Evolutionary conservation across 92 coral and sea anemone genomes (phyloP).

Genomic region (Porites rus): DNA sequence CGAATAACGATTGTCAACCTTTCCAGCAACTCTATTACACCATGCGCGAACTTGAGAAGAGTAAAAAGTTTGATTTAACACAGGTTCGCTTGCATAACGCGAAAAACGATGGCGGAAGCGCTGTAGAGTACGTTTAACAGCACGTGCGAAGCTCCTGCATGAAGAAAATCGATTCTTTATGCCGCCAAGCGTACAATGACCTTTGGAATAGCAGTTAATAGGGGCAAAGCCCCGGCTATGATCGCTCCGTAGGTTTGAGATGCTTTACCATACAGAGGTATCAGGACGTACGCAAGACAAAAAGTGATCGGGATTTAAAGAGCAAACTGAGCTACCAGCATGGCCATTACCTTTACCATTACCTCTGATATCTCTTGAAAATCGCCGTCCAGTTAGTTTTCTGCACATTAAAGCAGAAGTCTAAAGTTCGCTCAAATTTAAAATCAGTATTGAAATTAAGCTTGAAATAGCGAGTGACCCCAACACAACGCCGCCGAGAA

Average conservation of each 20-base stretch:
- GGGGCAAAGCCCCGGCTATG: conserved; percentile 22
- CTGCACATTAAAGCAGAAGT: too few species aligned
- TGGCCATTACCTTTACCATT: conserved; percentile 28
- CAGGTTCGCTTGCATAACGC: too few species aligned
- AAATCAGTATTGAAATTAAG: not conserved
- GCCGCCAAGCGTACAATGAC: conserved; percentile 51
- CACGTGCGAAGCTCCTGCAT: too few species aligned
- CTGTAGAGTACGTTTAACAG: not conserved
- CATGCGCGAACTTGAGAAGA: conserved; percentile 51
- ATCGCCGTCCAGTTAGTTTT: too few species aligned
- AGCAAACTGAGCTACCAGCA: conserved; percentile 37
- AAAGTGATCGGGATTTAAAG: not conserved
- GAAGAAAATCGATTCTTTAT: not conserved
- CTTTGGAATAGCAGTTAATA: conserved; percentile 52
- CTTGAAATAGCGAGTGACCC: conserved; percentile 24
- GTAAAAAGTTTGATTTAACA: too few species aligned
- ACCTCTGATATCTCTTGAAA: not conserved
- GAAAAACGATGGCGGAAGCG: too few species aligned
- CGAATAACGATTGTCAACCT: conserved; percentile 60
- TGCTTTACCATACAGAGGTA: not conserved
- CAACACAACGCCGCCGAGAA: not conserved
- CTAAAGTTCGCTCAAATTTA: too few species aligned
- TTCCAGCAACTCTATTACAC: conserved; percentile 54
- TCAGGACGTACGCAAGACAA: not conserved
- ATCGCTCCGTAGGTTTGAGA: not conserved